These are phyloP conservation scores for Dendrocopos noguchii DNA, from an alignment of 2,113 vertebrate species.

Conservation along the genomic window DNA sequence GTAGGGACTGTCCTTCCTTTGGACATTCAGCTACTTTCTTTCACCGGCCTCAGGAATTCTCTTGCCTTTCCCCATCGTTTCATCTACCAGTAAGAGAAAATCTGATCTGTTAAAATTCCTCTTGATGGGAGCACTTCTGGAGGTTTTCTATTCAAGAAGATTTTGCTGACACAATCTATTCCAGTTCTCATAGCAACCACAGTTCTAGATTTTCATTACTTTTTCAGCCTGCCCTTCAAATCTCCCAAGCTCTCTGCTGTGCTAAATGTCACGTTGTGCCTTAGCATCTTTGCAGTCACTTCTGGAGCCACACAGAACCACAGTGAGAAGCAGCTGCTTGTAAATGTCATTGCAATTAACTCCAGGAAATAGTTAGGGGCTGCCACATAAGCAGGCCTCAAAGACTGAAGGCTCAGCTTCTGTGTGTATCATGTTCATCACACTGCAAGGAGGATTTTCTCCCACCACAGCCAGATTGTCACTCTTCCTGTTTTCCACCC, in stretches of 20 bases:
- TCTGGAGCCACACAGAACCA: not conserved
- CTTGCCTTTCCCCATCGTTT: not conserved
- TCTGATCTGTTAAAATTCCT: not conserved
- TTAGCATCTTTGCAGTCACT: not conserved
- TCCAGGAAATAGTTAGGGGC: not conserved
- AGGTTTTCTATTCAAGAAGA: not conserved
- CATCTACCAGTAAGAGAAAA: not conserved
- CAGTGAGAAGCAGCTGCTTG: not conserved
- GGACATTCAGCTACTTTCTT: not conserved
- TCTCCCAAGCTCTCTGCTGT: not conserved
- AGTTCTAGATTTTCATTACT: not conserved
- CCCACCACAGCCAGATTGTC: not conserved
- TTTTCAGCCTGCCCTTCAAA: not conserved
- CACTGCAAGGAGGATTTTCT: not conserved
- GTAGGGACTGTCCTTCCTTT: not conserved
- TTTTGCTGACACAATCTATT: not conserved
- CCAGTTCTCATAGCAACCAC: not conserved
- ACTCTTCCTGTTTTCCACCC: not conserved
- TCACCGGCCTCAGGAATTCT: not conserved
- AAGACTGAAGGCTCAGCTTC: not conserved
- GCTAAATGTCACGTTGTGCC: not conserved
- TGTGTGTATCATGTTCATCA: not conserved
- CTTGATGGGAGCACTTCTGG: not conserved
- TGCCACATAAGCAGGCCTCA: not conserved
- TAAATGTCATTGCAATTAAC: not conserved